phyloP scores from a whole-genome alignment of 1,140 invertebrate species.

The Drosophila varians region DNA sequence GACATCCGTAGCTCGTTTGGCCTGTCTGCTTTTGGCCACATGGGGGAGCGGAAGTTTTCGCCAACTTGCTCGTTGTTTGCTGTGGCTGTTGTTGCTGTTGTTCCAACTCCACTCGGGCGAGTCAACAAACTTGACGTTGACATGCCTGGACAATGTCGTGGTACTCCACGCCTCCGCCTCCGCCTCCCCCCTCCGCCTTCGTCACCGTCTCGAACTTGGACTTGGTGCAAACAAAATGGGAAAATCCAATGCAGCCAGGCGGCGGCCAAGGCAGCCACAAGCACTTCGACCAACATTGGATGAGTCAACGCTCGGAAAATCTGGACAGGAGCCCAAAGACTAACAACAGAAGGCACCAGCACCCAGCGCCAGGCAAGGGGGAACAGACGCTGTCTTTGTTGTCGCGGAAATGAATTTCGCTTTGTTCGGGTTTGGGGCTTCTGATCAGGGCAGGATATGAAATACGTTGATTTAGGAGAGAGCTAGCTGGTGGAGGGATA shows the following conservation, averaged over 20 bases:
- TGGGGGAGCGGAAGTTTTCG: slow-evolving; percentile 62
- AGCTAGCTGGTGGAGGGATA: background rate
- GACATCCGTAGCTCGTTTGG: slow-evolving; percentile 74
- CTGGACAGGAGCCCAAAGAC: slow-evolving; percentile 24
- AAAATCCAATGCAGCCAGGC: slow-evolving; percentile 43
- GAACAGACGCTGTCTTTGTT: slow-evolving; percentile 35
- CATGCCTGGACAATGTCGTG: slow-evolving; percentile 50
- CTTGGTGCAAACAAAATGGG: slow-evolving; percentile 46
- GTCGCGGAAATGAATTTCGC: slow-evolving; percentile 43
- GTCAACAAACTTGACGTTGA: slow-evolving; percentile 78
- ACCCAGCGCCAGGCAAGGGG: too few species aligned
- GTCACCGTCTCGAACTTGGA: slow-evolving; percentile 4
- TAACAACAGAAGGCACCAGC: background rate
- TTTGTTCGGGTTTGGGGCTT: slow-evolving; percentile 20
- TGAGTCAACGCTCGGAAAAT: slow-evolving; percentile 44
- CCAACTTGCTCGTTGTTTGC: slow-evolving; percentile 50
- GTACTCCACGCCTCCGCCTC: slow-evolving; percentile 33
- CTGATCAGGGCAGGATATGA: slow-evolving; percentile 19
- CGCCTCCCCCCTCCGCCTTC: slow-evolving; percentile 19
- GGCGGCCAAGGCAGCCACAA: too few species aligned
- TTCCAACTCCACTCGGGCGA: slow-evolving; percentile 64
- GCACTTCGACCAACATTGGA: slow-evolving; percentile 36
- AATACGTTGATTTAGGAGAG: slow-evolving; percentile 1
- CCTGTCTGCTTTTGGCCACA: slow-evolving; percentile 44
- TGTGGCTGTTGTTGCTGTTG: slow-evolving; percentile 23